Conservation (phyloP, 2,113 vertebrate genomes). For the Balaeniceps rex region DNA sequence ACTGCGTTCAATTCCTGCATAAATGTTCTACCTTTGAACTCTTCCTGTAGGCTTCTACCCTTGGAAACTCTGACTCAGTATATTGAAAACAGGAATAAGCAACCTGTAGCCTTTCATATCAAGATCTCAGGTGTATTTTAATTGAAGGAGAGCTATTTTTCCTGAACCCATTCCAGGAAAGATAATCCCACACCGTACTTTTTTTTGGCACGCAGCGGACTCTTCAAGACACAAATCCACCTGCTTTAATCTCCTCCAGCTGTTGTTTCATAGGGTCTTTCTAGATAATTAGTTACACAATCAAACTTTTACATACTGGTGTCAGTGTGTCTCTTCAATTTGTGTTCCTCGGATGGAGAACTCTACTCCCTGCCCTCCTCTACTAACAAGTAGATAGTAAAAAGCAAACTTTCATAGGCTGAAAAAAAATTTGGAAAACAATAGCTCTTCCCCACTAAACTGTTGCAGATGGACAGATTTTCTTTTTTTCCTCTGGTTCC, state of each 20-base stretch:
- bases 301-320: neutral
- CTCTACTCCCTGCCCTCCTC: neutral
- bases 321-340: neutral
- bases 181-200: neutral
- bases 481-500: neutral
- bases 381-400: slow-evolving; percentile 13
- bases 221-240: slow-evolving; percentile 60
- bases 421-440: slow-evolving; percentile 32
- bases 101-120: slow-evolving; percentile 1
- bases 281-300: slow-evolving; percentile 33
- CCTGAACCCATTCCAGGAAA: neutral
- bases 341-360: neutral
- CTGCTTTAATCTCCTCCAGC: slow-evolving; percentile 69
- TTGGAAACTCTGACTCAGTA: neutral
- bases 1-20: neutral
- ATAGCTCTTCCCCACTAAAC: slow-evolving; percentile 24
- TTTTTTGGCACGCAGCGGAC: neutral
- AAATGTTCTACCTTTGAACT: neutral
- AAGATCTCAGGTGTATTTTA: slow-evolving; percentile 32
- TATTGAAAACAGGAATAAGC: neutral
- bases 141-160: slow-evolving; percentile 9
- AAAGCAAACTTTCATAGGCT: slow-evolving; percentile 5
- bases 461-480: slow-evolving; percentile 7
- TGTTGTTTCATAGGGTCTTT: slow-evolving; percentile 15
- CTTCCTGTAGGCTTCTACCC: neutral